Percentiles rank a stretch among this genome's conserved stretches.
Conservation (phyloP, 2,888 invertebrate genomes). For the Leucoma salicis region DNA sequence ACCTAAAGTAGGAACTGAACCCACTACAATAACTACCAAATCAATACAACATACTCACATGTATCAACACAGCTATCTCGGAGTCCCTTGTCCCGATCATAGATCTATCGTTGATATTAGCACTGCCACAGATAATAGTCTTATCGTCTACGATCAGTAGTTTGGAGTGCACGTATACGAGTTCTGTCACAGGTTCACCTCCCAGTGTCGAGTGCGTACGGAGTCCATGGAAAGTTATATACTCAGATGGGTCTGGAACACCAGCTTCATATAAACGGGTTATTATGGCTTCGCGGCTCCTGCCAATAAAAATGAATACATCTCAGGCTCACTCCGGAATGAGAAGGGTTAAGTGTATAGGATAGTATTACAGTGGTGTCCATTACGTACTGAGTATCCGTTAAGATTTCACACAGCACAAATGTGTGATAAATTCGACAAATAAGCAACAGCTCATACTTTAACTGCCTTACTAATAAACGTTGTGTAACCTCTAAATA, state of each 20-base stretch:
- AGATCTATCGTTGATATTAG: constrained; percentile 98
- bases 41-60: constrained; percentile 84
- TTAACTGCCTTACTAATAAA: no score
- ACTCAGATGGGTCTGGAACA: constrained; percentile 90
- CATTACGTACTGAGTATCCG: no score
- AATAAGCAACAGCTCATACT: no score
- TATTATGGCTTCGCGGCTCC: constrained; percentile 93
- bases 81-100: constrained; percentile 97
- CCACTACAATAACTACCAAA: no score
- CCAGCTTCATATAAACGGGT: constrained; percentile 89
- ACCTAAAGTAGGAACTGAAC: no score
- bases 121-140: constrained; percentile 96
- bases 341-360: no score
- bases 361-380: no score
- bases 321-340: no score
- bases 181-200: constrained; percentile 92
- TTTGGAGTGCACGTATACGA: constrained; percentile 99
- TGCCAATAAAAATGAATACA: constrained; percentile 43
- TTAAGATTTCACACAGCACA: no score
- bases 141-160: constrained; percentile 96
- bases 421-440: no score
- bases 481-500: no score
- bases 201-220: constrained; percentile 90
- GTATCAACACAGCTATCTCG: constrained; percentile 94
- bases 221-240: constrained; percentile 95